Evolutionary conservation across 2,113 vertebrate genomes (phyloP).

Genomic region (Theropithecus gelada): DNA sequence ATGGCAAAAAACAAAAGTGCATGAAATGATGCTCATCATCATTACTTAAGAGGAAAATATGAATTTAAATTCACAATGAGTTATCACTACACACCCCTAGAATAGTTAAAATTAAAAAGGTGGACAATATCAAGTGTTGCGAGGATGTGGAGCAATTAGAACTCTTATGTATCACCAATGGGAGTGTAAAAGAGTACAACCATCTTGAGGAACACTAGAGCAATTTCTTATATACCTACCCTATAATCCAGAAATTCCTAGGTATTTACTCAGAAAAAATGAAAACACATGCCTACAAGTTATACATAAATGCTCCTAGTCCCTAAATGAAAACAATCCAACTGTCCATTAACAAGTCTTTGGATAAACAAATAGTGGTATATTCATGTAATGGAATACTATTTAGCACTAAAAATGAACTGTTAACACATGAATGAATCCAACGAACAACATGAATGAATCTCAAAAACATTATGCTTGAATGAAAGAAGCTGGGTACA

Average conservation of each 20-base stretch:
- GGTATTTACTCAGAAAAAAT: conserved; percentile 23
- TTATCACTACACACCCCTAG: neutral
- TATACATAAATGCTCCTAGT: neutral
- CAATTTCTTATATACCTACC: neutral
- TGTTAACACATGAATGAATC: neutral
- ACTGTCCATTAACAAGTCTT: neutral
- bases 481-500: neutral
- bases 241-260: neutral
- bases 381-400: neutral
- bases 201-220: neutral
- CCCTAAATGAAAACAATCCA: neutral
- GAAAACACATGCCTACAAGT: neutral
- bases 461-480: conserved; percentile 4
- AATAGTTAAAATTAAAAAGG: neutral
- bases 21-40: neutral
- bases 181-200: neutral
- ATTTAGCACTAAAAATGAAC: neutral
- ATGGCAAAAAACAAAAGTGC: neutral
- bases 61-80: neutral
- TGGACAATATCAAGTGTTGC: neutral
- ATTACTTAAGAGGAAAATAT: neutral
- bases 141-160: neutral
- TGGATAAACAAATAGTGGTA: neutral
- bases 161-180: neutral
- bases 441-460: neutral